These are phyloP conservation scores for Epistrophella euchroma DNA, from an alignment of 2,888 invertebrate species.

Conservation along the genomic window DNA sequence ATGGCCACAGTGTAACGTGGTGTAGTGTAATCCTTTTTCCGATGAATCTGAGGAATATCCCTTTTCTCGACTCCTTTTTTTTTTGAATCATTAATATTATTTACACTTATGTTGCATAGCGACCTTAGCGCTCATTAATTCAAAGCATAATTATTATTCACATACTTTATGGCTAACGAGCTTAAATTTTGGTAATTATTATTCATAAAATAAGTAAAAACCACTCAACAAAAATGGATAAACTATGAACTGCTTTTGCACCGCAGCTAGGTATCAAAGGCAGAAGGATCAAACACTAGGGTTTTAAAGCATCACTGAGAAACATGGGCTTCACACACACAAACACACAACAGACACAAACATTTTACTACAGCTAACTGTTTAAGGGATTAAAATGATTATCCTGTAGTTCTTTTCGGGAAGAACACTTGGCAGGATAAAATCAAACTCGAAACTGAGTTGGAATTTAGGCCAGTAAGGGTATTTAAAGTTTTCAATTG, in stretches of 20 bases:
- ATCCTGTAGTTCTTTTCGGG: constrained; percentile 4
- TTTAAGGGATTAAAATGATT: constrained; percentile 13
- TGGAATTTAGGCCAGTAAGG: constrained; percentile 50
- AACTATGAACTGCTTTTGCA: constrained; percentile 8
- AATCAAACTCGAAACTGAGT: constrained; percentile 70
- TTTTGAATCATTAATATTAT: constrained; percentile 35
- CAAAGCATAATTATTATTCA: constrained; percentile 24
- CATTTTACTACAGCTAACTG: no score
- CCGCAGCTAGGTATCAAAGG: background rate
- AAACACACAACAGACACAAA: background rate
- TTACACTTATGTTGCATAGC: constrained; percentile 17
- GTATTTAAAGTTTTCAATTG: constrained; percentile 59
- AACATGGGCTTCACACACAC: background rate
- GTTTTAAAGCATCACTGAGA: constrained; percentile 4
- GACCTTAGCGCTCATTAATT: constrained; percentile 32
- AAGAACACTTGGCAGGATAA: constrained; percentile 42
- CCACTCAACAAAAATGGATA: constrained; percentile 31
- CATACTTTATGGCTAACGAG: constrained; percentile 15
- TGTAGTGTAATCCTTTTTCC: constrained; percentile 50
- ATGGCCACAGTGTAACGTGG: constrained; percentile 14
- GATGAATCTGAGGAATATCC: constrained; percentile 33
- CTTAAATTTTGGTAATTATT: constrained; percentile 50
- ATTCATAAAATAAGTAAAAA: constrained; percentile 36
- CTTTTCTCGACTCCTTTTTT: background rate
- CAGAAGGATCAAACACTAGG: constrained; percentile 18